Evolutionary conservation across 1,140 invertebrate genomes (phyloP).

Genomic region (Zaprionus davidi): DNA sequence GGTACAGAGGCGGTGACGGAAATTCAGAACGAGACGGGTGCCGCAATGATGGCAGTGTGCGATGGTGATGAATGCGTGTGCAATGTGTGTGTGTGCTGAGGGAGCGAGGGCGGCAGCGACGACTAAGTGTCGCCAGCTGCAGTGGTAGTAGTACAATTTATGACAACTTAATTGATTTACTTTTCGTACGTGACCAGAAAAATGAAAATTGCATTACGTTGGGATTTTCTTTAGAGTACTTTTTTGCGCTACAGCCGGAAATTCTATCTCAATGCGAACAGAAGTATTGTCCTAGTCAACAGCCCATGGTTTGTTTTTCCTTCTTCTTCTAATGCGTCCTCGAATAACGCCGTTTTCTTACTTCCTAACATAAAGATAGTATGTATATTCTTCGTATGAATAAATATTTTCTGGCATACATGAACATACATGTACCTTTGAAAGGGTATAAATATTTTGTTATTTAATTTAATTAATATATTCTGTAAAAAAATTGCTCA

Average conservation of each 20-base stretch:
- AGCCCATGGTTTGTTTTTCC: slow-evolving; percentile 30
- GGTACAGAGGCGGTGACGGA: slow-evolving; percentile 12
- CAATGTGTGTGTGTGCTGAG: slow-evolving; percentile 25
- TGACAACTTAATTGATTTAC: slow-evolving; percentile 83
- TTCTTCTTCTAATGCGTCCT: slow-evolving; percentile 48
- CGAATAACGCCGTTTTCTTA: slow-evolving; percentile 44
- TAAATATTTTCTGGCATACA: not conserved
- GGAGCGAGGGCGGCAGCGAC: slow-evolving; percentile 5
- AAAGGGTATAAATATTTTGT: not conserved
- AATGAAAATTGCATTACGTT: slow-evolving; percentile 83
- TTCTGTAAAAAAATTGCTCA: not conserved
- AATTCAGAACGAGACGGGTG: not conserved
- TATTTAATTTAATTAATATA: not conserved
- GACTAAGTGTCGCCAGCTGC: slow-evolving; percentile 63
- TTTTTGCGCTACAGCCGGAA: slow-evolving; percentile 56
- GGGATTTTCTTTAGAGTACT: slow-evolving; percentile 73
- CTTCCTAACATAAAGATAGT: slow-evolving; percentile 14
- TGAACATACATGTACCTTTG: not conserved
- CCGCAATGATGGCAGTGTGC: not conserved
- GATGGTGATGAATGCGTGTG: slow-evolving; percentile 30
- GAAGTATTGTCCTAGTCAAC: slow-evolving; percentile 48
- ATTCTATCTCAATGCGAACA: slow-evolving; percentile 69
- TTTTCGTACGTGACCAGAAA: slow-evolving; percentile 83
- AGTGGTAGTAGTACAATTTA: slow-evolving; percentile 78
- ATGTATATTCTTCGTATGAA: not conserved